phyloP scores from a whole-genome alignment of 2,797 vertebrate species.

The Falco rusticolus region DNA sequence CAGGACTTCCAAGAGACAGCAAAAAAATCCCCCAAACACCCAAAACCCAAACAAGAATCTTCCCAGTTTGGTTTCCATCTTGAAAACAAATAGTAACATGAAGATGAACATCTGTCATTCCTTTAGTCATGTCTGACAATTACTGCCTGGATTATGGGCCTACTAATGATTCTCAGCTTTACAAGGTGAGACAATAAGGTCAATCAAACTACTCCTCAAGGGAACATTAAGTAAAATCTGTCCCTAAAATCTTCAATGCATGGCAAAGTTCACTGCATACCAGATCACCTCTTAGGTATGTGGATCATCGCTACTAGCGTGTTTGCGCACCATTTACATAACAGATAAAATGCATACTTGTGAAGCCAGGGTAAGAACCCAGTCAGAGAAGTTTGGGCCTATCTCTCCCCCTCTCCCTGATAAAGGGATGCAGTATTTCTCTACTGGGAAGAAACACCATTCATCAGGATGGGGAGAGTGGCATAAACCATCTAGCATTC shows the following conservation, averaged over 20 bases:
- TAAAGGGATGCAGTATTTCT: neutral
- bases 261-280: neutral
- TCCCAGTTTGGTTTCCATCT: neutral
- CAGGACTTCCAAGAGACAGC: neutral
- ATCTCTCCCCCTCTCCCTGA: neutral
- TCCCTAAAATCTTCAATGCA: neutral
- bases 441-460: neutral
- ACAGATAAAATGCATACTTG: neutral
- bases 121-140: neutral
- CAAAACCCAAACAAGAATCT: neutral
- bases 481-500: neutral
- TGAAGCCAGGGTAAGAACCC: neutral
- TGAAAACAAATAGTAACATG: neutral
- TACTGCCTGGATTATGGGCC: neutral
- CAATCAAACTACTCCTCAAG: neutral
- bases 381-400: accelerated
- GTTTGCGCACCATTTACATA: neutral
- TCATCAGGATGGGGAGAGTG: neutral
- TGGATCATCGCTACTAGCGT: neutral
- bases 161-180: neutral
- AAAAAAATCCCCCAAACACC: neutral
- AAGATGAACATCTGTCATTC: neutral
- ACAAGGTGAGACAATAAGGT: neutral
- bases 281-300: neutral
- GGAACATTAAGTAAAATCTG: neutral